Evolutionary conservation across 2,888 invertebrate genomes (phyloP), one percentile per base, ranked within the genome.

Genomic region (Plagiodera versicolora): DNA sequence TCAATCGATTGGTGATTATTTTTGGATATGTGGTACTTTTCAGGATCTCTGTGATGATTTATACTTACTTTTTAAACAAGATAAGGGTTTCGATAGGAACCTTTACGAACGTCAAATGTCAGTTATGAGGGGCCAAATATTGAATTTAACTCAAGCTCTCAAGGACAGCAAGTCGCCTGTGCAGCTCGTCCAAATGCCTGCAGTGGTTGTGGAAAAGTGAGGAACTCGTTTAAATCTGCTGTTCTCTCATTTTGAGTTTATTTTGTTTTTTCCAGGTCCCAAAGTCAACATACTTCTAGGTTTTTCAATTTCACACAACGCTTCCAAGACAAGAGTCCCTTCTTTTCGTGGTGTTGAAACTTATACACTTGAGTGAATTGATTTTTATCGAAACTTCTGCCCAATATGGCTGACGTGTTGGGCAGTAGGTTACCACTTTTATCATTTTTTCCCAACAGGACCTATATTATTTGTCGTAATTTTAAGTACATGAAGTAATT

Each of bases 91-190:
- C 83, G 98, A 98, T 84, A 89, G 90, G 75, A 88, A 92, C 63
- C 86, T 95, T 72, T 99, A 95, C 83, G 97, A 98, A 83, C 91
- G 93, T 68, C 99, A 99, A 85, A 97, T 99, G 97, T 95, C 97
- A 71, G 99, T 99, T 72, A 92, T 99, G 94, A 86, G 99, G 69
- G 99, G 99, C 14, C 94, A 98, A 85, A 97, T 99, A 76, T 85
- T 99, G 67, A 99, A 99, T 84, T 85, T 99, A 68, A 95, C 95
- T 64, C 97, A 98, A 84, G 99, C 99, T 65, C 85, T 99, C 67
- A 95, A 96, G 80, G 97, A 98, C 83, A 89, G 90, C 71, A 96
- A 97, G 83, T 96, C 96, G 68, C 99, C 99, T 19, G 94, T 98
- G 58, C 96, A 98, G 81, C 85, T 98, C 69, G 98, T 98, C 56